Base-by-base conservation (phyloP, 2,113 vertebrate genomes). In the Colistium nudipinnis region DNA sequence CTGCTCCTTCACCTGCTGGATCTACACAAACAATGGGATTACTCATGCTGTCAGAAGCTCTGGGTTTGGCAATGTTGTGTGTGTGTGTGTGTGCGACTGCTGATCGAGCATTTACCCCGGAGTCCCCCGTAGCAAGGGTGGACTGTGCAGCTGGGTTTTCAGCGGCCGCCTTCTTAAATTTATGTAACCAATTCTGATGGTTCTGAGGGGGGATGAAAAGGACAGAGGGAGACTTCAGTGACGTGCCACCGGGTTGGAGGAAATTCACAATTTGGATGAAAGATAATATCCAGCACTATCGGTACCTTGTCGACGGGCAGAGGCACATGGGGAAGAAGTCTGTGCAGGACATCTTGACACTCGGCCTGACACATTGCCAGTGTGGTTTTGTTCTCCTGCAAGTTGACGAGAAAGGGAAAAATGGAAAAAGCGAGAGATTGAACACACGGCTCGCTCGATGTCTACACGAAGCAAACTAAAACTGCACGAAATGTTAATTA, bases 1-100 rank as follows among this genome's bases (percentile, higher is more conserved):
- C 92, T 98, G 95, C 79, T 99, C 97, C 73, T 95, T 94, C 83
- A 95, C 81, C 65, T 98, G 95, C 85, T 98, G 96, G 81, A 96
- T 98, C 97, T 98, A 65, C 77, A 64, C 22, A 73, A 36, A 78
- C 20, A 51, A 25, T 3, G 2, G 1, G n/a, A n/a, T n/a, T n/a
- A n/a, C n/a, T n/a, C n/a, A n/a, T n/a, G n/a, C n/a, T n/a, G n/a
- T n/a, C n/a, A n/a, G n/a, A n/a, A n/a, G n/a, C n/a, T n/a, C n/a
- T n/a, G n/a, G n/a, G n/a, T n/a, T n/a, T n/a, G n/a, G n/a, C n/a
- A n/a, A n/a, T n/a, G n/a, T n/a, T n/a, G n/a, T n/a, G n/a, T n/a
- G n/a, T n/a, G n/a, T n/a, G n/a, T n/a, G n/a, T n/a, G n/a, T n/a
- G n/a, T n/a, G n/a, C n/a, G n/a, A n/a, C n/a, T n/a, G n/a, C n/a